phyloP scores from a whole-genome alignment of 2,113 vertebrate species.

The Turdus rufiventris region DNA sequence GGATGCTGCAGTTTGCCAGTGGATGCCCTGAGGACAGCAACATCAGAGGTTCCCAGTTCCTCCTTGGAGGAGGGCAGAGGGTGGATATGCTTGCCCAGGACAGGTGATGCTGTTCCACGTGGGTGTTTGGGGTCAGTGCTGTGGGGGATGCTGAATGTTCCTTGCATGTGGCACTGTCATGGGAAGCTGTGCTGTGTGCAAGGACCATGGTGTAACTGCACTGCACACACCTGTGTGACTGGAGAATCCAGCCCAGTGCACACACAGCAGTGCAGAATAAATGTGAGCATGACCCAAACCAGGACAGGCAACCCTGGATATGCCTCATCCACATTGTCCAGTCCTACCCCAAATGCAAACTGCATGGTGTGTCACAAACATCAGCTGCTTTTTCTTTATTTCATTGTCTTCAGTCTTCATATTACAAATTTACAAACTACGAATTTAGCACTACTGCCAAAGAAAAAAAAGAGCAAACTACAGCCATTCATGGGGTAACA shows the following conservation, averaged over 20 bases:
- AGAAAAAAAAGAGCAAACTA: not conserved
- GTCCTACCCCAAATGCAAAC: not conserved
- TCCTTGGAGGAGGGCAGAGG: not conserved
- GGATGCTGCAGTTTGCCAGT: not conserved
- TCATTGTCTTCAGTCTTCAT: not conserved
- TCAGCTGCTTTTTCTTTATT: conserved; percentile 52
- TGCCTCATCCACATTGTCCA: not conserved
- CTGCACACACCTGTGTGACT: not conserved
- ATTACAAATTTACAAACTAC: not conserved
- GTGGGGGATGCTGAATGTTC: not conserved
- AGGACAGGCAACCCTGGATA: not conserved
- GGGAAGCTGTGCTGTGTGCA: not conserved
- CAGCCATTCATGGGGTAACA: not conserved
- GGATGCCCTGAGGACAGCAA: not conserved
- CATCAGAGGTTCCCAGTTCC: not conserved
- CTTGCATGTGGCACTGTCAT: not conserved
- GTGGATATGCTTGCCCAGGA: not conserved
- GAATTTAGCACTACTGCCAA: not conserved
- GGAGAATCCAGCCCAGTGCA: not conserved
- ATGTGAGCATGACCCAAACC: not conserved
- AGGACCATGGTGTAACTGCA: not conserved
- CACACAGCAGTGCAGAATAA: not conserved
- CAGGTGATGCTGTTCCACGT: not conserved
- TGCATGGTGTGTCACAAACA: not conserved
- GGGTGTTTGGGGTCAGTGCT: not conserved